Base-by-base conservation (phyloP, 2,888 invertebrate genomes). In the Amiota minor region DNA sequence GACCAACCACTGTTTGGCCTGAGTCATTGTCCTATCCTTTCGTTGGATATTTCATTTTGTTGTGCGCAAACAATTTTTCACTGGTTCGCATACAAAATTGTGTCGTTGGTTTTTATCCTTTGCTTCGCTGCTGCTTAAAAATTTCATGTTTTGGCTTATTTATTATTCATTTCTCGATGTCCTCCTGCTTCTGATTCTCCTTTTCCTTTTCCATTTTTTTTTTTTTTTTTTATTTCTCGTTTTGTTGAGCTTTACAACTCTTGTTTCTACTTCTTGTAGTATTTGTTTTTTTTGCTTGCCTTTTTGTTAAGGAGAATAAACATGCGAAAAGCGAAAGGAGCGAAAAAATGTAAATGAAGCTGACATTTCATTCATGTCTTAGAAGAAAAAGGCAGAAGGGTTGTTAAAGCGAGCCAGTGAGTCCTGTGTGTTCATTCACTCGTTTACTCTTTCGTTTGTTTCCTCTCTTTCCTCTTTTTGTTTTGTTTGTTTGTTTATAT, bases 141-240 rank as follows among this genome's bases (percentile, higher is more conserved):
- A 71, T 20, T 64, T 71, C 53, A 62, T 71, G 71, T 71, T 50
- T 61, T 64, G 23, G 59, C 75, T 72, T 75, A 82, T 82, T 81
- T 80, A 78, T 82, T 81, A 80, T 82, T 82, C 76, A 82, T 76
- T 82, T 77, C 75, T 77, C 72, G 79, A 76, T 75, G 77, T 35
- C n/a, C n/a, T n/a, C n/a, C n/a, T n/a, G n/a, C n/a, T n/a, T n/a
- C n/a, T n/a, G n/a, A n/a, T n/a, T n/a, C 23, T 23, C 35, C 35
- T 35, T 35, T 8, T 35, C 23, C 78, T 70, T 71, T 79, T 73
- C 49, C 59, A 59, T 10, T 16, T 10, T 59, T 59, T 79, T 75
- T 62, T n/a, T 46, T 46, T 45, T 45, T 11, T 70, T 56, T 46
- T 59, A 16, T 49, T 20, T 59, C 16, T n/a, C 47, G 46, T 18